Evolutionary conservation across 2,113 vertebrate species (phyloP), one percentile per base, ranked within the genome.

Genomic region (Catharus bicknelli): DNA sequence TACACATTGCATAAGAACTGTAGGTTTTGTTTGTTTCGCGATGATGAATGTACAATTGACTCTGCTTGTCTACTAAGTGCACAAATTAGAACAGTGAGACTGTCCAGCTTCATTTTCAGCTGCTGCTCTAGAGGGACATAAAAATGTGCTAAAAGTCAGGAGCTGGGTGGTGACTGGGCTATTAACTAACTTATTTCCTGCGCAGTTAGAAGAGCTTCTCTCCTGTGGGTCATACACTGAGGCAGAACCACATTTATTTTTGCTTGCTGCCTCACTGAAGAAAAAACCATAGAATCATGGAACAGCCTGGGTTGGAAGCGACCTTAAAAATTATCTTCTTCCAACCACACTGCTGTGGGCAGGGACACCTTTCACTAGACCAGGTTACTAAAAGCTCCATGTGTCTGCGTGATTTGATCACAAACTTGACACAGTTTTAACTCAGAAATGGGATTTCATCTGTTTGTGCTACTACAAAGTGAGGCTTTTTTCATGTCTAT

Each of bases 1-100:
- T 55, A 14, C 16, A 30, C 27, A 21, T 42, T 34, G 74, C 38
- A 68, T 67, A 86, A 58, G 55, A 69, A 70, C 22, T 50, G 20
- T 13, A 42, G 15, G 9, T 12, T 88, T 90, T 86, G 10, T n/a
- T 55, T 34, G 48, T 76, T 55, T 43, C 67, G 40, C 1, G 4
- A n/a, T 32, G n/a, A 34, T 5, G 10, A 53, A 15, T 26, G 36
- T 67, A 59, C 22, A 42, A 7, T 18, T 0, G 0, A 19, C 48
- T 61, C 29, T 45, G 36, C 29, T 76, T 75, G 88, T 57, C 86
- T 69, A 13, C 15, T 62, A 34, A 74, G 43, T 5, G 7, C 22
- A 47, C 1, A 9, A 62, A 74, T 55, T 61, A 81, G 29, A 84
- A 63, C 16, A 43, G 36, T 0, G 1, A 92, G 47, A n/a, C 40